Conservation (phyloP, 2,888 invertebrate species). For the Eucera pruinosa region DNA sequence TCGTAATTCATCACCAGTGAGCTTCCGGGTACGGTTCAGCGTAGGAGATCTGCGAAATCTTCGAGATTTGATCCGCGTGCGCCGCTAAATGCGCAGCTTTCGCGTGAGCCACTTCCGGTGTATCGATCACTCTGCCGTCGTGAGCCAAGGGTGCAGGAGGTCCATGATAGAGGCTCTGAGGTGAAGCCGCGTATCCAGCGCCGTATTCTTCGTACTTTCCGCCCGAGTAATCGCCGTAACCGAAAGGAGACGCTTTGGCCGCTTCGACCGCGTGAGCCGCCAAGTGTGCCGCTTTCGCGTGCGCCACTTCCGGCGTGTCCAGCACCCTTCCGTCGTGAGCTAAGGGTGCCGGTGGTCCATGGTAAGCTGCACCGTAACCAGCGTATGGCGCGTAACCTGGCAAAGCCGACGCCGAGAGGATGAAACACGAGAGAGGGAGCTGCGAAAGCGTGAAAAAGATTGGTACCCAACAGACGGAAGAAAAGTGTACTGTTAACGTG, state of each 20-base stretch:
- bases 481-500: too few relatives aligned
- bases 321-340: constrained; percentile 76
- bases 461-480: too few relatives aligned
- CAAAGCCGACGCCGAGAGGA: constrained; percentile 26
- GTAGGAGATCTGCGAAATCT: constrained; percentile 55
- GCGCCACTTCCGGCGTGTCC: constrained; percentile 81
- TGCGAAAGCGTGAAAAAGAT: too few relatives aligned
- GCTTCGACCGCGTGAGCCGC: constrained; percentile 75
- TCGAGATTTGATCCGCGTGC: constrained; percentile 74
- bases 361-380: constrained; percentile 59
- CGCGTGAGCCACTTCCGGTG: constrained; percentile 80
- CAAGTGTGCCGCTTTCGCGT: constrained; percentile 79
- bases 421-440: constrained; percentile 40
- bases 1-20: constrained; percentile 28
- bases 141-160: constrained; percentile 77
- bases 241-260: constrained; percentile 61
- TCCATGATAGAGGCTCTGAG: constrained; percentile 63
- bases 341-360: constrained; percentile 77
- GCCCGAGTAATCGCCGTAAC: constrained; percentile 34
- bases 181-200: constrained; percentile 24
- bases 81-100: constrained; percentile 78
- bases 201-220: constrained; percentile 27
- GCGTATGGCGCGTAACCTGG: constrained; percentile 62
- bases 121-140: constrained; percentile 78
- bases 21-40: constrained; percentile 31